phyloP scores from a whole-genome alignment of 2,888 invertebrate genomes.

The Thyatira batis region DNA sequence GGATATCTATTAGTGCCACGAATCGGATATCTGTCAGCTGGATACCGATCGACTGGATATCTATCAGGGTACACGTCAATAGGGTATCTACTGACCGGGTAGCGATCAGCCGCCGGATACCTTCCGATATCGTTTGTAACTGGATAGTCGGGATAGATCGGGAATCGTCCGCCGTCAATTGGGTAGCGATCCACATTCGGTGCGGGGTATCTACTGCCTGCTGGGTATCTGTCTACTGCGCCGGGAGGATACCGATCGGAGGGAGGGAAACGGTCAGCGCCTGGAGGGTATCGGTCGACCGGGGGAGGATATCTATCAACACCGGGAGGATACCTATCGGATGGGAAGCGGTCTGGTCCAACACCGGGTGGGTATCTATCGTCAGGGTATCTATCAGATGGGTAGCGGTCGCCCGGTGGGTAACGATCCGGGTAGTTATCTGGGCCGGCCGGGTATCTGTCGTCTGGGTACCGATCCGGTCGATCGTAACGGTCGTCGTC shows the following conservation, averaged over 20 bases:
- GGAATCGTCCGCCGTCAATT: conserved; percentile 61
- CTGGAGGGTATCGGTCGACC: conserved; percentile 60
- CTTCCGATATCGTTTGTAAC: conserved; percentile 40
- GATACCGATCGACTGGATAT: conserved; percentile 58
- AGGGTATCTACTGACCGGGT: conserved; percentile 68
- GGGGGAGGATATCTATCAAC: conserved; percentile 65
- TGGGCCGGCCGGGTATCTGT: conserved; percentile 80
- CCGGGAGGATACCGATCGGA: conserved; percentile 72
- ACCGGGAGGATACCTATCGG: conserved; percentile 73
- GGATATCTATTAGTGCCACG: conserved; percentile 62
- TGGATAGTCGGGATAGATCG: conserved; percentile 55
- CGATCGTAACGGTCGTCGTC: conserved; percentile 74
- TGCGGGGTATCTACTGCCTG: conserved; percentile 68
- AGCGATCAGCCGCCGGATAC: conserved; percentile 53
- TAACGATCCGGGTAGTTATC: conserved; percentile 72
- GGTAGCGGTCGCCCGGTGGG: conserved; percentile 53
- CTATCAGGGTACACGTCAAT: conserved; percentile 64
- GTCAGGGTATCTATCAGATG: conserved; percentile 63
- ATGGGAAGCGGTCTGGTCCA: conserved; percentile 57
- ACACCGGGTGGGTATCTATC: conserved; percentile 75
- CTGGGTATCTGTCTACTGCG: conserved; percentile 71
- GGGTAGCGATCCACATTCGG: conserved; percentile 78
- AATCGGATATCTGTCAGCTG: conserved; percentile 62
- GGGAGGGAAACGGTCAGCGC: conserved; percentile 60
- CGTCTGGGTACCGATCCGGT: conserved; percentile 79